phyloP scores from a whole-genome alignment of 2,113 vertebrate species.

The Platysternon megacephalum region DNA sequence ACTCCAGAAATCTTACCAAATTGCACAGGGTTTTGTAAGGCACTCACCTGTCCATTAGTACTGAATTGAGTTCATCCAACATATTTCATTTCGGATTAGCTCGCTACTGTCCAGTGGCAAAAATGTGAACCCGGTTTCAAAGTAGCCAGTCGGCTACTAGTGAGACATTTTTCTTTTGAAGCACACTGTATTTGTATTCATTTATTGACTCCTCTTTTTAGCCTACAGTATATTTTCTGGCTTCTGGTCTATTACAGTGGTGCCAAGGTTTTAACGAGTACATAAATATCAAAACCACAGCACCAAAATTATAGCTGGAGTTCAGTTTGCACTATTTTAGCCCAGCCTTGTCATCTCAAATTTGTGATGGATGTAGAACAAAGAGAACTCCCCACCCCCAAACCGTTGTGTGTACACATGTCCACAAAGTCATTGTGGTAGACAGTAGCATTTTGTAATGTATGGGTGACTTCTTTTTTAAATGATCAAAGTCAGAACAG shows the following conservation, averaged over 20 bases:
- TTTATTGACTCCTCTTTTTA: background rate
- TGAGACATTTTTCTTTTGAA: background rate
- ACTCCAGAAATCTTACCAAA: background rate
- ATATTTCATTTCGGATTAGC: background rate
- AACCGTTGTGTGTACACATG: too few species aligned
- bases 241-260: background rate
- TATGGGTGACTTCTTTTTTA: background rate
- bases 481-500: background rate
- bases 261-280: constrained; percentile 59
- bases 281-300: constrained; percentile 60
- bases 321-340: constrained; percentile 56
- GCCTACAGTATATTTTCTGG: background rate
- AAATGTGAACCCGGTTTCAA: background rate
- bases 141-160: background rate
- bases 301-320: constrained; percentile 64
- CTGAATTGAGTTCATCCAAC: background rate
- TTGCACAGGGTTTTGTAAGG: background rate
- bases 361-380: constrained; percentile 48
- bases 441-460: background rate
- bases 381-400: background rate
- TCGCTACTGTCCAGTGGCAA: background rate
- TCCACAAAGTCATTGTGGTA: background rate
- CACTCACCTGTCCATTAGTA: background rate
- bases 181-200: background rate
- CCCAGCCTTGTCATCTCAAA: constrained; percentile 49